phyloP scores from a whole-genome alignment of 2,888 invertebrate species.

The Callosobruchus maculatus region DNA sequence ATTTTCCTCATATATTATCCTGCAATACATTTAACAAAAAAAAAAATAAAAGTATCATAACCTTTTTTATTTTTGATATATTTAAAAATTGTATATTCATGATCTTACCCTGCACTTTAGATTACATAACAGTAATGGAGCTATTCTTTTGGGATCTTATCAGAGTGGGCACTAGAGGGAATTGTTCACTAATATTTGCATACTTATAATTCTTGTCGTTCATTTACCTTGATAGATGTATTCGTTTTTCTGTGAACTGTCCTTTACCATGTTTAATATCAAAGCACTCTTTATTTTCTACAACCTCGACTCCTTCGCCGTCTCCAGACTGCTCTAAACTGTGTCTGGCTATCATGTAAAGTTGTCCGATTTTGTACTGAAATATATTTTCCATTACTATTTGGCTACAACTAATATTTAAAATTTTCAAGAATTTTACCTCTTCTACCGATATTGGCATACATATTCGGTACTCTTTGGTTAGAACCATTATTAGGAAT shows the following conservation, averaged over 20 bases:
- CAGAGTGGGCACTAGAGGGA: too few relatives aligned
- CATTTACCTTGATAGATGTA: conserved; percentile 79
- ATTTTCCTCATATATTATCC: too few relatives aligned
- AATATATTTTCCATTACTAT: conserved; percentile 32
- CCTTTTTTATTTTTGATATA: too few relatives aligned
- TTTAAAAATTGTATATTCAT: too few relatives aligned
- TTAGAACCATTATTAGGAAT: conserved; percentile 65
- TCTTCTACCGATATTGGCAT: conserved; percentile 92
- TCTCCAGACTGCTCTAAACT: conserved; percentile 86
- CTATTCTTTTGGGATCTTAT: too few relatives aligned
- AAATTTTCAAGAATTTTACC: conserved; percentile 53
- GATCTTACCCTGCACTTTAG: too few relatives aligned
- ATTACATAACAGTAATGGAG: too few relatives aligned
- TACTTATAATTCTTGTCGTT: too few relatives aligned
- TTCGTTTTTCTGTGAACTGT: conserved; percentile 86
- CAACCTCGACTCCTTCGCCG: conserved; percentile 89
- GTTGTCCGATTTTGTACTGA: conserved; percentile 86
- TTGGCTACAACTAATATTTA: conserved; percentile 2
- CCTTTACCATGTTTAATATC: conserved; percentile 79
- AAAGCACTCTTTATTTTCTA: conserved; percentile 76
- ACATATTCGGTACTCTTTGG: conserved; percentile 86
- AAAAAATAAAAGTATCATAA: too few relatives aligned
- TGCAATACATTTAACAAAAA: too few relatives aligned
- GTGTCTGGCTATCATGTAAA: conserved; percentile 93
- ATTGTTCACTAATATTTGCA: too few relatives aligned